Evolutionary conservation across 2,888 invertebrate genomes (phyloP).

Genomic region (Isotomurus palustris): DNA sequence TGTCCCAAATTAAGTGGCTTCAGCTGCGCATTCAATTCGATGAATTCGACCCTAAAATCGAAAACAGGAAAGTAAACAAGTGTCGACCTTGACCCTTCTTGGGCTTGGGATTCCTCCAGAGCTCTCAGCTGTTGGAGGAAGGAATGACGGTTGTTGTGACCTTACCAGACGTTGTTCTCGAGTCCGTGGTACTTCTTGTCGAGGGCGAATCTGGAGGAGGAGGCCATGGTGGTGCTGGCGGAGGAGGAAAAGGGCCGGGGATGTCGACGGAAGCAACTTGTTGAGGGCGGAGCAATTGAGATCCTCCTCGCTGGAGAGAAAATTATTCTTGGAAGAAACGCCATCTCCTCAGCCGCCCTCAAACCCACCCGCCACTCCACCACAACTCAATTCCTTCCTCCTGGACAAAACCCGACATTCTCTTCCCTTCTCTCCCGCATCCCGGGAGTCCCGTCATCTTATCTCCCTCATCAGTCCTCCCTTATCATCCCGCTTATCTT

Average conservation of each 20-base stretch:
- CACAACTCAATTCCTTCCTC: neutral
- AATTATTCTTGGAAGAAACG: too few species aligned
- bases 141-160: too few species aligned
- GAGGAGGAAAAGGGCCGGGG: neutral
- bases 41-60: constrained; percentile 42
- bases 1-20: constrained; percentile 91
- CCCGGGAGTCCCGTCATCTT: neutral
- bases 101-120: neutral
- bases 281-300: too few species aligned
- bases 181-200: constrained; percentile 67
- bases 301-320: too few species aligned
- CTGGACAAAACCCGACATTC: neutral
- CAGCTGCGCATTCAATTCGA: constrained; percentile 37
- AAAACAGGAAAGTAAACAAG: neutral
- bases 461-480: neutral
- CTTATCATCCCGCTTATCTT: too few species aligned
- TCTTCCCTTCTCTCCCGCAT: neutral
- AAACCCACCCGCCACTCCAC: neutral
- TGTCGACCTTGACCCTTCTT: neutral
- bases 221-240: neutral
- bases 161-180: constrained; percentile 78
- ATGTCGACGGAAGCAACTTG: neutral
- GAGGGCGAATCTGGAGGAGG: constrained; percentile 59
- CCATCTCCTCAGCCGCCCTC: neutral
- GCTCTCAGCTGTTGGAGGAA: too few species aligned